Conservation (phyloP, 1,140 invertebrate species). For the Brachionus calyciflorus region DNA sequence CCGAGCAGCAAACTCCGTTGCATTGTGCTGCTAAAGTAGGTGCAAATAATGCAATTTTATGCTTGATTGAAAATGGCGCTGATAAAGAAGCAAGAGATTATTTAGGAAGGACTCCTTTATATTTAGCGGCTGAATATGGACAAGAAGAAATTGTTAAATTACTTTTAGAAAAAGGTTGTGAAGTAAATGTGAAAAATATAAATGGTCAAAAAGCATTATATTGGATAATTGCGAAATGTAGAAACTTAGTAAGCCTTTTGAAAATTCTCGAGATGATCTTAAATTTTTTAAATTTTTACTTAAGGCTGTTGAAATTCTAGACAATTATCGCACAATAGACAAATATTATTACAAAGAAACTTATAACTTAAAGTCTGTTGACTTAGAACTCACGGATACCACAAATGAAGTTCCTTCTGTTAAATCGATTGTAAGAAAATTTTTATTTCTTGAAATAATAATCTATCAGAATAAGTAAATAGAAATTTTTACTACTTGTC, state of each 20-base stretch:
- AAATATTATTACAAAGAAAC: neutral
- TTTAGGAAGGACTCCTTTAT: slow-evolving; percentile 11
- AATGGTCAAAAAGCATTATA: slow-evolving; percentile 4
- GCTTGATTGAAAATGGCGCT: neutral
- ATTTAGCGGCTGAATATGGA: slow-evolving; percentile 39
- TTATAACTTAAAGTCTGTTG: neutral
- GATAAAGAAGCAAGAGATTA: neutral
- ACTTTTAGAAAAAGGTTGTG: neutral
- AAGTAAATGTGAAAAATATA: neutral
- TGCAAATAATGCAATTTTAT: neutral
- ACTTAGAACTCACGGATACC: neutral
- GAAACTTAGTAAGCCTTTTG: neutral
- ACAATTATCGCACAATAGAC: neutral
- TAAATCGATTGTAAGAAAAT: too few relatives aligned
- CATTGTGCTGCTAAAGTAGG: slow-evolving; percentile 23
- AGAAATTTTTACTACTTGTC: too few relatives aligned
- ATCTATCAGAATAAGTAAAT: too few relatives aligned
- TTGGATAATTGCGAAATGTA: slow-evolving; percentile 15
- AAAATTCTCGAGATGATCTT: neutral
- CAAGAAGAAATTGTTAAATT: neutral
- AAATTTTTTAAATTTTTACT: neutral
- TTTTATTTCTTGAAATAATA: too few relatives aligned
- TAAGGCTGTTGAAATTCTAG: neutral
- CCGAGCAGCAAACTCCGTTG: neutral
- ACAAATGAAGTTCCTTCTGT: too few relatives aligned